Percentiles rank a stretch among this genome's conserved stretches.
These are phyloP conservation scores for Mobula birostris DNA, from an alignment of 2,113 vertebrate genomes.

Conservation along the genomic window DNA sequence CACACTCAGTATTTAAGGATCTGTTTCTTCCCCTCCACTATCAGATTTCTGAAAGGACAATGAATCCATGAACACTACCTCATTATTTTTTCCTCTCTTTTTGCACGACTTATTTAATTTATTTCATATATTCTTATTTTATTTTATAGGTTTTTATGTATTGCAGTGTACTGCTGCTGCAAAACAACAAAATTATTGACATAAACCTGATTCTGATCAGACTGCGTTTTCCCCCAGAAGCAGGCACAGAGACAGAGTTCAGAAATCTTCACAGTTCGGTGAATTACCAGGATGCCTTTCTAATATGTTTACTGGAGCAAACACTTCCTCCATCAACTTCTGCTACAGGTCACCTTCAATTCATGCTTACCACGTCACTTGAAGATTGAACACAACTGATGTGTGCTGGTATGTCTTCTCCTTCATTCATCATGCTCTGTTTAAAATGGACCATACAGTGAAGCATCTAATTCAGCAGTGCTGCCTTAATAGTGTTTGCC, in stretches of 20 bases:
- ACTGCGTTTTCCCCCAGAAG: slow-evolving; percentile 41
- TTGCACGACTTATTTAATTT: too few species aligned
- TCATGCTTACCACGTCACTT: slow-evolving; percentile 10
- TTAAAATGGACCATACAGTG: neutral
- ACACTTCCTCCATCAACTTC: slow-evolving; percentile 36
- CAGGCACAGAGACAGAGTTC: slow-evolving; percentile 30
- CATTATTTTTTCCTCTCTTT: too few species aligned
- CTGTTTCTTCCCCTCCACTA: too few species aligned
- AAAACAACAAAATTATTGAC: too few species aligned
- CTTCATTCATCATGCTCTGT: slow-evolving; percentile 18
- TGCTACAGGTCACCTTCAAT: slow-evolving; percentile 45
- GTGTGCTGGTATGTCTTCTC: neutral
- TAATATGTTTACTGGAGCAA: slow-evolving; percentile 30
- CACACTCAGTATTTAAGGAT: too few species aligned
- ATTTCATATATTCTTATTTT: too few species aligned
- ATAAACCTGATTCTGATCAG: too few species aligned
- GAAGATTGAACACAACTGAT: slow-evolving; percentile 7
- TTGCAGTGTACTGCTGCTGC: too few species aligned
- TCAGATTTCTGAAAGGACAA: too few species aligned
- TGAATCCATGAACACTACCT: too few species aligned
- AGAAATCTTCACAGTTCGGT: slow-evolving; percentile 47
- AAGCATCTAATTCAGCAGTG: neutral
- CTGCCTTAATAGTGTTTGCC: neutral
- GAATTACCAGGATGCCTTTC: slow-evolving; percentile 42
- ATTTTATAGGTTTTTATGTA: too few species aligned